Percentiles rank a stretch among this genome's conserved stretches.
Conservation (phyloP, 1,140 invertebrate species). For the Drosophila erecta region DNA sequence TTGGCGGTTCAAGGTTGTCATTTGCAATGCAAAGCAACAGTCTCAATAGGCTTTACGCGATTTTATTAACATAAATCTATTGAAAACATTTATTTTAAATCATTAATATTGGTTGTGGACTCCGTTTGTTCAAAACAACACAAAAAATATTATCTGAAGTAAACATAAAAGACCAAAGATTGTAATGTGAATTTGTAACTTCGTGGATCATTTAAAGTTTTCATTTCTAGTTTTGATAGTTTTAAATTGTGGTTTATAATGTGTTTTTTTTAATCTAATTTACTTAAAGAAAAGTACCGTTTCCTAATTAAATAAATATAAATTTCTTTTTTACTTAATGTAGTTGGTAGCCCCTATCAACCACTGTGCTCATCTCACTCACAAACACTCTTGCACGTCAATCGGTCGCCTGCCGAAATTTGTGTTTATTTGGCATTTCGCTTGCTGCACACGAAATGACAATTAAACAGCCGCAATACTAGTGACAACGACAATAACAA, state of each 20-base stretch:
- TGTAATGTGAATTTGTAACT: too few relatives aligned
- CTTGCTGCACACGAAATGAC: slow-evolving; percentile 62
- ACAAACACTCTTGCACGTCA: slow-evolving; percentile 26
- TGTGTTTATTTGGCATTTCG: slow-evolving; percentile 61
- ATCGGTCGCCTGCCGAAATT: slow-evolving; percentile 21
- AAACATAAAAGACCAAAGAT: too few relatives aligned
- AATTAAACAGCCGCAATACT: slow-evolving; percentile 61
- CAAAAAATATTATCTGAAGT: background rate
- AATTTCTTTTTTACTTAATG: background rate
- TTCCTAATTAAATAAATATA: too few relatives aligned
- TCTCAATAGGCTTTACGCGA: background rate
- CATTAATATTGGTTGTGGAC: too few relatives aligned
- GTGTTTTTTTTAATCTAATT: too few relatives aligned
- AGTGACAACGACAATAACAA: slow-evolving; percentile 29
- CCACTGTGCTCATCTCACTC: slow-evolving; percentile 22
- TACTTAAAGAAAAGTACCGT: background rate
- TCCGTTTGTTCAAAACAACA: too few relatives aligned
- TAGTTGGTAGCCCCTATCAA: background rate
- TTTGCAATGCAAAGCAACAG: slow-evolving; percentile 32
- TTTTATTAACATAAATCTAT: too few relatives aligned
- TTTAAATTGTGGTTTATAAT: background rate
- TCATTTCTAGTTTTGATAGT: background rate
- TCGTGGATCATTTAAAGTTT: background rate
- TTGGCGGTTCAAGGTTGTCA: slow-evolving; percentile 55
- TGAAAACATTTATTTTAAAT: too few relatives aligned